phyloP scores from a whole-genome alignment of 2,113 vertebrate genomes.

The Solea senegalensis region DNA sequence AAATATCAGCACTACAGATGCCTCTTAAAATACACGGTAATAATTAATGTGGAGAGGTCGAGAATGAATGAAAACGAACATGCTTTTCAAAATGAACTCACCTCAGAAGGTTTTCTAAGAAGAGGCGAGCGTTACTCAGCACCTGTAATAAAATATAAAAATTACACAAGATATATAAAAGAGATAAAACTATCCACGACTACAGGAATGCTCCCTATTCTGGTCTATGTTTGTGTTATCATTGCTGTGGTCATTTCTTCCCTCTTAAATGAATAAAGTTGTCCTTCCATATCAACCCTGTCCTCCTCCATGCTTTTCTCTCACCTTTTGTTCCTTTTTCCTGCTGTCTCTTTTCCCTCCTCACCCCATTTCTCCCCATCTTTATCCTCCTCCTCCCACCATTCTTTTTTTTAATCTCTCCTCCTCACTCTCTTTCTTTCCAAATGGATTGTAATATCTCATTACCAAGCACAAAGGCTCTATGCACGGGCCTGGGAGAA shows the following conservation, averaged over 20 bases:
- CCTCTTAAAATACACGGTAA: slow-evolving; percentile 1
- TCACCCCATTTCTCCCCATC: slow-evolving; percentile 16
- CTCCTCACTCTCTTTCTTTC: slow-evolving; percentile 28
- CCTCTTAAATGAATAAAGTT: slow-evolving; percentile 16
- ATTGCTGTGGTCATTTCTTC: slow-evolving; percentile 8
- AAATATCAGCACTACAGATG: not conserved
- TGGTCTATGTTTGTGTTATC: slow-evolving; percentile 2
- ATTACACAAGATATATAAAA: not conserved
- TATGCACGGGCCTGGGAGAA: slow-evolving; percentile 35
- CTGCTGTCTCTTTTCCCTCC: slow-evolving; percentile 1
- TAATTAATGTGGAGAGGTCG: not conserved
- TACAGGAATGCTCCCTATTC: slow-evolving; percentile 12
- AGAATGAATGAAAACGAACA: not conserved
- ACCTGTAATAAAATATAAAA: slow-evolving; percentile 77
- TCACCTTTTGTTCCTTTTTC: not conserved
- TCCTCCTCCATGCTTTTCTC: not conserved
- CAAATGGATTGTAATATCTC: slow-evolving; percentile 59
- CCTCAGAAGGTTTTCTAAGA: slow-evolving; percentile 93
- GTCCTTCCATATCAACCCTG: slow-evolving; percentile 1
- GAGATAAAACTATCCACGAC: not conserved
- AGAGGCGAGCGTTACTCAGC: slow-evolving; percentile 90
- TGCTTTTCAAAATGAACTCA: slow-evolving; percentile 71
- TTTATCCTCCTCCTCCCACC: slow-evolving; percentile 8
- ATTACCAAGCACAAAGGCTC: slow-evolving; percentile 64
- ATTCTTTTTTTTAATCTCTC: slow-evolving; percentile 9